Conservation (phyloP, 2,113 vertebrate species). For the Cervus canadensis region DNA sequence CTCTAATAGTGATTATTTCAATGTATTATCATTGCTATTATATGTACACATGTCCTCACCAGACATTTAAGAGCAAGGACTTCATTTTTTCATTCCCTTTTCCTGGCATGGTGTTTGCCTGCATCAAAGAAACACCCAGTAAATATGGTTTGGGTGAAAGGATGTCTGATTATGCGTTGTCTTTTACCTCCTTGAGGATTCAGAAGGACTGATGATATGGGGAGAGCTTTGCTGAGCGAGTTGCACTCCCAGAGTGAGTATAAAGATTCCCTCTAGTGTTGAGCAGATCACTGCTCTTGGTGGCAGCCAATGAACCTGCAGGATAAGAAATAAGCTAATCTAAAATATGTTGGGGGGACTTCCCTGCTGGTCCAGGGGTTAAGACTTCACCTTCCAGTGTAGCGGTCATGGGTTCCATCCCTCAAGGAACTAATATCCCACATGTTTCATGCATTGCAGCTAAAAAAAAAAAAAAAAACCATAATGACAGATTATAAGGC, state of each 20-base stretch:
- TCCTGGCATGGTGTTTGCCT: background rate
- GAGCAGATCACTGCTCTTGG: background rate
- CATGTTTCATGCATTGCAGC: background rate
- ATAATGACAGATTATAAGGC: background rate
- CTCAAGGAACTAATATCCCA: background rate
- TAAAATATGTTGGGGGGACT: background rate
- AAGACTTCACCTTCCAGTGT: background rate
- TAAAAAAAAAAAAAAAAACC: background rate
- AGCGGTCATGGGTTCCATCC: background rate
- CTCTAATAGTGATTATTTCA: background rate
- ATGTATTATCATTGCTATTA: background rate
- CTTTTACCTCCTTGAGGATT: background rate
- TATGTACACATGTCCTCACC: background rate
- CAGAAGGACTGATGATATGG: background rate
- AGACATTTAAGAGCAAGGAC: background rate
- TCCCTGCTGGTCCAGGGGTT: background rate
- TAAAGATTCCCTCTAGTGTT: background rate
- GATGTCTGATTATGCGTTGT: background rate
- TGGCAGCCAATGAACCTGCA: background rate
- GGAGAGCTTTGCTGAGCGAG: too few relatives aligned
- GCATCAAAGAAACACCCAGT: background rate
- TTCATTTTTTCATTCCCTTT: background rate
- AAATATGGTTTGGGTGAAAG: background rate
- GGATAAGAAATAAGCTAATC: background rate
- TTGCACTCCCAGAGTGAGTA: background rate